Evolutionary conservation across 35 echinoderm and acorn worm species (phyloP).

Genomic region (Heliocidaris tuberculata): DNA sequence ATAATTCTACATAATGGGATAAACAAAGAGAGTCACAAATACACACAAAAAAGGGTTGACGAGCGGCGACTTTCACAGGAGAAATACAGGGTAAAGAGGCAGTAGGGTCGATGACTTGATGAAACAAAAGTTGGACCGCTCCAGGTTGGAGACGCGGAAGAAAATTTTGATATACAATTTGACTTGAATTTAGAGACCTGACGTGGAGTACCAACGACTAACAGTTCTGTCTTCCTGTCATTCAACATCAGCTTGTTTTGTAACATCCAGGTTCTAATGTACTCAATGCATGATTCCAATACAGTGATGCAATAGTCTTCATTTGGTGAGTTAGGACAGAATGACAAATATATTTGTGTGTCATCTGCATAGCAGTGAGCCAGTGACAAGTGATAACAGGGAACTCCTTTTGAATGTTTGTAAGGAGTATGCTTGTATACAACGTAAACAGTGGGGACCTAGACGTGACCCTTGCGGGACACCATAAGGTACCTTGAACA

Average conservation of each 20-base stretch:
- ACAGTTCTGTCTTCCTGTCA: too few relatives aligned
- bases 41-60: too few relatives aligned
- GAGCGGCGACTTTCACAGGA: too few relatives aligned
- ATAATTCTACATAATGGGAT: too few relatives aligned
- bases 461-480: slow-evolving; percentile 29
- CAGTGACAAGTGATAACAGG: slow-evolving; percentile 35
- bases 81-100: too few relatives aligned
- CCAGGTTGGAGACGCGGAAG: too few relatives aligned
- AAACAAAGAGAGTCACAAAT: too few relatives aligned
- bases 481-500: neutral
- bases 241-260: slow-evolving; percentile 48
- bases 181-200: too few relatives aligned
- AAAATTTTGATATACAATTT: too few relatives aligned
- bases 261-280: slow-evolving; percentile 44
- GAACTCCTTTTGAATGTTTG: slow-evolving; percentile 42
- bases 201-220: too few relatives aligned
- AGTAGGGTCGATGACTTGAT: too few relatives aligned
- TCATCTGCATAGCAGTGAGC: slow-evolving; percentile 34
- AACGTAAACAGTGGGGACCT: neutral
- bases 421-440: slow-evolving; percentile 33
- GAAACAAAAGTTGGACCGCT: too few relatives aligned
- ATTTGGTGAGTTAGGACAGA: slow-evolving; percentile 30
- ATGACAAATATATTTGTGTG: slow-evolving; percentile 40
- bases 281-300: slow-evolving; percentile 14
- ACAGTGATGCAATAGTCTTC: slow-evolving; percentile 28